Evolutionary conservation across 92 coral and sea anemone species (phyloP).

Genomic region (Heliopora coerulea): DNA sequence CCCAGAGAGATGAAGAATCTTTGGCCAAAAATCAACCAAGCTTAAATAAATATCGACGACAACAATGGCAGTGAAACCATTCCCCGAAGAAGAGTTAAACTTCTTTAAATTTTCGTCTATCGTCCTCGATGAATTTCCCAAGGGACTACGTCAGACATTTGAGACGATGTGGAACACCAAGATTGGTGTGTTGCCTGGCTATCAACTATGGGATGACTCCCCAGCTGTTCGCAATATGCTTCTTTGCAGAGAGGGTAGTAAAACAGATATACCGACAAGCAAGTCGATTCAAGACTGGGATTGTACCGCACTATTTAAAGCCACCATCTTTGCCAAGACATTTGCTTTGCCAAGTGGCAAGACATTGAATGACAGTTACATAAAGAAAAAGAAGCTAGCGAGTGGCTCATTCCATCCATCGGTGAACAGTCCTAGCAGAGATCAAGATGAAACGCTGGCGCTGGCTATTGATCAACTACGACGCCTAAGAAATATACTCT

Average conservation of each 20-base stretch:
- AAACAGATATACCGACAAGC: constrained; percentile 28
- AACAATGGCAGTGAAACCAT: constrained; percentile 44
- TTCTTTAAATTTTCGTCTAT: constrained; percentile 54
- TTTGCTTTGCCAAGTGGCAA: constrained; percentile 22
- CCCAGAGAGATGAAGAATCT: too few species aligned
- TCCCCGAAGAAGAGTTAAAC: constrained; percentile 44
- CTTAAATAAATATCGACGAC: too few species aligned
- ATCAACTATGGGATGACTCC: constrained; percentile 63
- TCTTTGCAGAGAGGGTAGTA: constrained; percentile 24
- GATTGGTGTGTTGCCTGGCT: constrained; percentile 35
- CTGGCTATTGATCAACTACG: constrained; percentile 57
- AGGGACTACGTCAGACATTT: constrained; percentile 53
- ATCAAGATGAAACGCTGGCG: constrained; percentile 41
- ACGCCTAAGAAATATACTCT: constrained; percentile 39
- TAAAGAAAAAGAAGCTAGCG: constrained; percentile 9
- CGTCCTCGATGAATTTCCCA: constrained; percentile 55
- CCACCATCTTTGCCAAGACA: constrained; percentile 45
- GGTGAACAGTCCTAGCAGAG: constrained; percentile 40
- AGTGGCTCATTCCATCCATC: constrained; percentile 40
- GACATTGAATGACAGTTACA: constrained; percentile 38
- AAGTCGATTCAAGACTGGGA: constrained; percentile 47
- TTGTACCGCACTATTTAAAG: constrained; percentile 45
- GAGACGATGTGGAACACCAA: constrained; percentile 56
- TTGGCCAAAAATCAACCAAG: too few species aligned
- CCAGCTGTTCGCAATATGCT: constrained; percentile 45